Base-by-base conservation (phyloP, 2,113 vertebrate genomes). In the Myrmophylax atrothorax region DNA sequence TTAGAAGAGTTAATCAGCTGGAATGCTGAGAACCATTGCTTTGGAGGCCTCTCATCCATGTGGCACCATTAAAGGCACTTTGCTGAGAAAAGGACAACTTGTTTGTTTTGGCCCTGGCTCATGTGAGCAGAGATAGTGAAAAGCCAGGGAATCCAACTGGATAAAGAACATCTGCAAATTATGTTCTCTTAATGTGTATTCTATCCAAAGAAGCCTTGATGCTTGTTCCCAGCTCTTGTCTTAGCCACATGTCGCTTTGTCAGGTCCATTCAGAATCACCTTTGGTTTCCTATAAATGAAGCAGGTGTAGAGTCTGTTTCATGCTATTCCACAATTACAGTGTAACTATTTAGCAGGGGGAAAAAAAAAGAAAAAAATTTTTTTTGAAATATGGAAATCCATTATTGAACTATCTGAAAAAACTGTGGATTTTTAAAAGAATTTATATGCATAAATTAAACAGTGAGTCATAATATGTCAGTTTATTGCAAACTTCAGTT, bases 91-190 rank as follows among this genome's bases (percentile, higher is more conserved):
- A 90, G 68, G 83, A 94, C 73, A 96, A 35, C 69, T 68, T 96
- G 80, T 94, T 97, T 96, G 66, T 92, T 95, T 97, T 96, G 96
- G 96, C 93, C 25, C 7, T 82, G 56, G 37, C 56, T 84, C 37
- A 9, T 90, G 83, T 94, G 29, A 96, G 90, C 76, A 84, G 64
- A 89, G 88, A 96, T 58, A 94, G 77, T 4, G 3, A 90, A 94
- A 94, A 93, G 68, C 75, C 64, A 89, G 56, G 37, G 95, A 78
- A 94, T 95, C 90, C 59, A 72, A 81, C 68, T 78, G 85, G 92
- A 96, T 95, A 86, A 94, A 93, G 83, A 89, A 94, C 88, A 95
- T 95, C 94, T 96, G 92, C 79, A 89, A 89, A 78, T 81, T 15
- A 92, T 95, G 88, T 90, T 90, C 69, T 82, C 35, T 58, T 84